Evolutionary conservation across 1,140 invertebrate genomes (phyloP).

Genomic region (Aphidius ervi): DNA sequence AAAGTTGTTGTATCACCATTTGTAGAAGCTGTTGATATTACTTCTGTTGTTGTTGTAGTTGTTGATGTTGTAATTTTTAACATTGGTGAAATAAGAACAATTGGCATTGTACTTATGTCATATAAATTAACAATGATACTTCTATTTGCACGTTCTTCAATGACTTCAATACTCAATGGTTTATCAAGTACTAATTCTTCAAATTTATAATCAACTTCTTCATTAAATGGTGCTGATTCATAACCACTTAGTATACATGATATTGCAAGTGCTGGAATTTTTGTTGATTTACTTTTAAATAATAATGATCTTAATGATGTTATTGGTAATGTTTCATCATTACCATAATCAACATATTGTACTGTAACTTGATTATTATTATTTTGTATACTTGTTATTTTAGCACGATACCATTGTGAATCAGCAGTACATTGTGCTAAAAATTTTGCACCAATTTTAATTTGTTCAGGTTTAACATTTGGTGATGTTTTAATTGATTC

Average conservation of each 20-base stretch:
- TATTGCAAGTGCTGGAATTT: constrained; percentile 68
- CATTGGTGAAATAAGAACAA: constrained; percentile 16
- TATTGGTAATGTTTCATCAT: constrained; percentile 59
- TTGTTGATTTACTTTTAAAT: constrained; percentile 57
- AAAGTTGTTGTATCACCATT: no score
- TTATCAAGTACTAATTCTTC: constrained; percentile 51
- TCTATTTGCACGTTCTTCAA: constrained; percentile 49
- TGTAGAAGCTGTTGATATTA: background rate
- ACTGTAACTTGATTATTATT: constrained; percentile 55
- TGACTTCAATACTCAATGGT: constrained; percentile 56
- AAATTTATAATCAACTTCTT: constrained; percentile 45
- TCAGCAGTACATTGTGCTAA: constrained; percentile 70
- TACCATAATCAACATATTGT: constrained; percentile 74
- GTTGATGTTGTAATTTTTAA: background rate
- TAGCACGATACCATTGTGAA: constrained; percentile 66
- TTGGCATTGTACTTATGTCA: constrained; percentile 34
- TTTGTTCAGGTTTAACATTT: constrained; percentile 49
- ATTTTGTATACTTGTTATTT: constrained; percentile 46
- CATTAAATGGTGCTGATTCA: constrained; percentile 43
- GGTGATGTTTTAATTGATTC: constrained; percentile 30
- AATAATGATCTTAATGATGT: constrained; percentile 60
- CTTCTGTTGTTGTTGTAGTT: background rate
- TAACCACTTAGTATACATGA: constrained; percentile 65
- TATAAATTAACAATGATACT: constrained; percentile 52
- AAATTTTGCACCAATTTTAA: constrained; percentile 62